These are phyloP conservation scores for Melolontha melolontha DNA, from an alignment of 2,888 invertebrate species.

Conservation along the genomic window DNA sequence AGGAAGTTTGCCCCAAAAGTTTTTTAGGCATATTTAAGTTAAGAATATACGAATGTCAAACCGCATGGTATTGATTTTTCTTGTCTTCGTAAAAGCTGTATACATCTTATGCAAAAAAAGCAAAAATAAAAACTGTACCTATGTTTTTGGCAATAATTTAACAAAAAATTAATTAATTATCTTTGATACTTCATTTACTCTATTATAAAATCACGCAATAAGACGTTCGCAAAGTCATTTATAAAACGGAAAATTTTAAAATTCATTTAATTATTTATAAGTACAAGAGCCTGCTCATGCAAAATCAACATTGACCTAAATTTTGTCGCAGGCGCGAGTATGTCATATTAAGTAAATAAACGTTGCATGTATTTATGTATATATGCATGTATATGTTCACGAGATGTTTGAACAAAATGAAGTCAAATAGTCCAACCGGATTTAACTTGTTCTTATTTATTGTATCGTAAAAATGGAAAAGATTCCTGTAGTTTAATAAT, in stretches of 20 bases:
- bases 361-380: slow-evolving; percentile 5
- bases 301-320: slow-evolving; percentile 32
- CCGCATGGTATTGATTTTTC: too few species aligned
- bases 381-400: not conserved
- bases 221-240: too few species aligned
- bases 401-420: slow-evolving; percentile 5
- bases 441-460: slow-evolving; percentile 26
- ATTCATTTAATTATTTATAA: not conserved
- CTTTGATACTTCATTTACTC: too few species aligned
- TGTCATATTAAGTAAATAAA: slow-evolving; percentile 33
- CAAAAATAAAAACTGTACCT: too few species aligned
- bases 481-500: slow-evolving; percentile 1
- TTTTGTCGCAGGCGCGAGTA: slow-evolving; percentile 15
- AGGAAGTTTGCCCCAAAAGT: too few species aligned
- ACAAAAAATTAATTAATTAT: too few species aligned
- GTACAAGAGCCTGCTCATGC: not conserved
- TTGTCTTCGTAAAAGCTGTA: too few species aligned
- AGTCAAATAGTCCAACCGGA: slow-evolving; percentile 15
- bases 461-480: slow-evolving; percentile 1
- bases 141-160: too few species aligned
- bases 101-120: too few species aligned
- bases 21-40: too few species aligned
- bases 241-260: slow-evolving; percentile 4
- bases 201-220: too few species aligned
- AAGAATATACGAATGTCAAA: too few species aligned